A percentile compares a stretch with the other conserved stretches of the same genome.
Evolutionary conservation across 2,888 invertebrate genomes (phyloP).

Genomic region (Apantesis nais): DNA sequence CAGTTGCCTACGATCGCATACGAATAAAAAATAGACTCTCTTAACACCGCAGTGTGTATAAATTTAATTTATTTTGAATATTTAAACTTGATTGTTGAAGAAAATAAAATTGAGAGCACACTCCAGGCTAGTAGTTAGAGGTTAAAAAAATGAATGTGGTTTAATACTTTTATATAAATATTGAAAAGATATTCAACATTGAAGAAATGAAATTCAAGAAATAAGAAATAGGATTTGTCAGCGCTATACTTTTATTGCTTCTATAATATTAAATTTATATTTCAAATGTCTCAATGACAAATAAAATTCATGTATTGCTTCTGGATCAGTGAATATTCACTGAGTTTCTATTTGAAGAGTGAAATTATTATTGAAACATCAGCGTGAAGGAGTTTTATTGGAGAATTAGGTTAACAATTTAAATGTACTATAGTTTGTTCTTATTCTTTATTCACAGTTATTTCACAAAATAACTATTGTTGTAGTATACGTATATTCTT

Average conservation of each 20-base stretch:
- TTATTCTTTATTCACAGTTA: neutral
- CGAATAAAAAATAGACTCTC: too few relatives aligned
- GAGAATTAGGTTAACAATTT: neutral
- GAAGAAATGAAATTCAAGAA: neutral
- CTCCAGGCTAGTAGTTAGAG: neutral
- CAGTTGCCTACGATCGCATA: too few relatives aligned
- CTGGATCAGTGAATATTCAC: conserved; percentile 31
- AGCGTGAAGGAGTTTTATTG: conserved; percentile 10
- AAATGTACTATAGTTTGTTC: neutral
- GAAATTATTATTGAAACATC: conserved; percentile 28
- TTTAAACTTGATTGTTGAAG: neutral
- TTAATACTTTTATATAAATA: neutral
- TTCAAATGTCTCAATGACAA: conserved; percentile 24
- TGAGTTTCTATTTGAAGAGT: conserved; percentile 25
- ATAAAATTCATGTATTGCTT: conserved; percentile 30
- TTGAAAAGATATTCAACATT: neutral
- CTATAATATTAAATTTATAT: neutral
- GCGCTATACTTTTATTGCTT: neutral
- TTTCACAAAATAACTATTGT: neutral
- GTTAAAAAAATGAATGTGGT: neutral
- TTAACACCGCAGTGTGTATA: too few relatives aligned
- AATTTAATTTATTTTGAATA: too few relatives aligned
- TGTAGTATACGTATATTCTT: too few relatives aligned
- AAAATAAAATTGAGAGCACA: neutral
- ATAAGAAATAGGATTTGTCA: neutral